Conservation (phyloP, 2,888 invertebrate species). For the Pollenia amentaria region DNA sequence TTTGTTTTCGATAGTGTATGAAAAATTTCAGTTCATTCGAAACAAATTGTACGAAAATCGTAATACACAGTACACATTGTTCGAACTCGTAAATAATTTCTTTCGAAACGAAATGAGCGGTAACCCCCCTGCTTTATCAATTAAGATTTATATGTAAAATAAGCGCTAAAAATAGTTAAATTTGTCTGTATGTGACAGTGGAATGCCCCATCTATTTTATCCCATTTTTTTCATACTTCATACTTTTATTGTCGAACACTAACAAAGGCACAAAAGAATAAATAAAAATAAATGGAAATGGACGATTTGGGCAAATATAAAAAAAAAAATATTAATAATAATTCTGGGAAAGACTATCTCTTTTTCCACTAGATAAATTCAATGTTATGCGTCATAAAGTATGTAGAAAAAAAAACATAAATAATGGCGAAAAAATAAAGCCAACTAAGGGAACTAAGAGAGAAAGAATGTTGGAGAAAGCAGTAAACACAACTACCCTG, state of each 20-base stretch:
- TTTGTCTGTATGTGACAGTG: no score
- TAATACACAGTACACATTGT: no score
- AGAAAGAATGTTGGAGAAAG: not conserved
- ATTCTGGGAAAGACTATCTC: slow-evolving; percentile 14
- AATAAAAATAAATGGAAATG: not conserved
- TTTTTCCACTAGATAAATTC: slow-evolving; percentile 55
- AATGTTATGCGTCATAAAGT: slow-evolving; percentile 50
- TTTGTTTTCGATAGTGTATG: no score
- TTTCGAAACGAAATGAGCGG: no score
- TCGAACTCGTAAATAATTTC: no score
- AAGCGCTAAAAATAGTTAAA: no score
- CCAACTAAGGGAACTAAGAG: not conserved
- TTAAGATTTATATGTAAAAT: no score
- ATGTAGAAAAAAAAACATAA: slow-evolving; percentile 17
- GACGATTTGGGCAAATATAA: slow-evolving; percentile 11
- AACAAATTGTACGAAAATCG: no score
- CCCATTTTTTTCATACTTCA: no score
- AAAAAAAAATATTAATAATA: slow-evolving; percentile 15
- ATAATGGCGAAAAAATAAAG: slow-evolving; percentile 6
- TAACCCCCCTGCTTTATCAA: no score
- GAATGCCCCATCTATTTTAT: no score
- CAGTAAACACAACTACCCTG: not conserved
- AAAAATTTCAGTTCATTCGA: no score
- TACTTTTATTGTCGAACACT: not conserved
- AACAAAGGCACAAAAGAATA: slow-evolving; percentile 5